Evolutionary conservation across 2,113 vertebrate genomes (phyloP).

Genomic region (Phrynosoma blainvillii): DNA sequence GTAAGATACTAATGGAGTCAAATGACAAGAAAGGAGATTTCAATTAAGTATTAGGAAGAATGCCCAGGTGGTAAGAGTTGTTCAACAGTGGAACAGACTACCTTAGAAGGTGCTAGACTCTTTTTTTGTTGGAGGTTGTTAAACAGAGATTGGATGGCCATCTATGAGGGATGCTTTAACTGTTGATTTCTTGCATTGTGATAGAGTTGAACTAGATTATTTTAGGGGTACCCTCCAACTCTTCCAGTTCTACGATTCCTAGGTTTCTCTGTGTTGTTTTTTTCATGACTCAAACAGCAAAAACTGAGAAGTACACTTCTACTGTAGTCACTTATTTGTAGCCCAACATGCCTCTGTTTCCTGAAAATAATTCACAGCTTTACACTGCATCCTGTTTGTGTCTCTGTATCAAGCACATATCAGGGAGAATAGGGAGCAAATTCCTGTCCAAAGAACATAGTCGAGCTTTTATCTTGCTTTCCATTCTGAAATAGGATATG

Average conservation of each 20-base stretch:
- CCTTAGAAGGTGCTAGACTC: too few relatives aligned
- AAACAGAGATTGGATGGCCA: too few relatives aligned
- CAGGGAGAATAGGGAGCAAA: slow-evolving; percentile 14
- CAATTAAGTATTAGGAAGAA: too few relatives aligned
- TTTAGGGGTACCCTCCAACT: too few relatives aligned
- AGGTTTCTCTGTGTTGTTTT: background rate
- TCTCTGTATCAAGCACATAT: slow-evolving; percentile 70
- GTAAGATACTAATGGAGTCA: too few relatives aligned
- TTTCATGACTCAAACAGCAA: background rate
- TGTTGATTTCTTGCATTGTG: too few relatives aligned
- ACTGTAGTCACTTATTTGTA: slow-evolving; percentile 37
- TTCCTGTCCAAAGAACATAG: slow-evolving; percentile 59
- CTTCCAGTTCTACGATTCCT: background rate
- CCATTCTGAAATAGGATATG: slow-evolving; percentile 76
- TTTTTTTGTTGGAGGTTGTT: too few relatives aligned
- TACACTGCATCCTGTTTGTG: slow-evolving; percentile 79
- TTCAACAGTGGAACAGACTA: too few relatives aligned
- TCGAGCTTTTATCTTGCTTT: slow-evolving; percentile 69
- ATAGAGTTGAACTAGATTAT: too few relatives aligned
- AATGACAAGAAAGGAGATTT: too few relatives aligned
- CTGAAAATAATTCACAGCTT: slow-evolving; percentile 56
- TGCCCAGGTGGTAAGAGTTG: too few relatives aligned
- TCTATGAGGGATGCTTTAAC: too few relatives aligned
- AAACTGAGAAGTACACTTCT: slow-evolving; percentile 32
- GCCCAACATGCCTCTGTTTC: slow-evolving; percentile 31